A percentile compares a stretch with the other conserved stretches of the same genome.
These are phyloP conservation scores for Xerus inauris DNA, from an alignment of 2,113 vertebrate genomes.

Conservation along the genomic window DNA sequence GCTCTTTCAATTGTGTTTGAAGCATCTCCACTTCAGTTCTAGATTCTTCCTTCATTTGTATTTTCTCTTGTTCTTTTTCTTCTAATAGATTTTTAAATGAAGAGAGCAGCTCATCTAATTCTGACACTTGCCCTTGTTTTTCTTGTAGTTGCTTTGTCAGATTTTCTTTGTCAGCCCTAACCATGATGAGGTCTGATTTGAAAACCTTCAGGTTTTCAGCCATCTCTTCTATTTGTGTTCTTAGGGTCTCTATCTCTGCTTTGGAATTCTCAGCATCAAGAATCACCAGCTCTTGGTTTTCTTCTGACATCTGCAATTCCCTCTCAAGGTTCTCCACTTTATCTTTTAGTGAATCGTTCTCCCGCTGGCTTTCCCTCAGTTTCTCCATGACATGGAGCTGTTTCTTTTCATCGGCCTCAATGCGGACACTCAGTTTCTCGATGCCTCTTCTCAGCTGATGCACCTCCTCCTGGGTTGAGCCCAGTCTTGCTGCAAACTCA, in stretches of 20 bases:
- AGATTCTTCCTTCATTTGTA: conserved; percentile 71
- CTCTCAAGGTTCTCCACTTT: conserved; percentile 90
- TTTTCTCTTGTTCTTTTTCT: conserved; percentile 80
- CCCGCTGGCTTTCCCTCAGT: conserved; percentile 88
- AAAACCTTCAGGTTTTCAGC: conserved; percentile 62
- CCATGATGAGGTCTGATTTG: conserved; percentile 75
- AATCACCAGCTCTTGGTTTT: conserved; percentile 88
- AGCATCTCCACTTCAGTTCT: conserved; percentile 78
- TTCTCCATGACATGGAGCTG: conserved; percentile 86
- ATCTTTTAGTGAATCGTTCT: conserved; percentile 85
- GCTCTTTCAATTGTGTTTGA: conserved; percentile 84
- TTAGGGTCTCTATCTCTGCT: conserved; percentile 88
- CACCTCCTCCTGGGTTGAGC: conserved; percentile 91
- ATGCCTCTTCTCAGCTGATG: conserved; percentile 90
- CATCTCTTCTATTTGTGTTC: conserved; percentile 76
- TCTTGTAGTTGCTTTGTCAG: conserved; percentile 84
- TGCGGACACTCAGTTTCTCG: conserved; percentile 93
- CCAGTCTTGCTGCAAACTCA: conserved; percentile 90
- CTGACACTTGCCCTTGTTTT: conserved; percentile 18
- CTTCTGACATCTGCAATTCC: conserved; percentile 87
- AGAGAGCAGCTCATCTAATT: conserved; percentile 57
- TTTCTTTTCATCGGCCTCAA: conserved; percentile 93
- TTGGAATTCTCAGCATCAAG: conserved; percentile 89
- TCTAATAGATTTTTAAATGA: conserved; percentile 71
- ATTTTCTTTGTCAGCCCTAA: conserved; percentile 86